Conservation (phyloP, 2,888 invertebrate species). For the Hirtodrosophila duncani region DNA sequence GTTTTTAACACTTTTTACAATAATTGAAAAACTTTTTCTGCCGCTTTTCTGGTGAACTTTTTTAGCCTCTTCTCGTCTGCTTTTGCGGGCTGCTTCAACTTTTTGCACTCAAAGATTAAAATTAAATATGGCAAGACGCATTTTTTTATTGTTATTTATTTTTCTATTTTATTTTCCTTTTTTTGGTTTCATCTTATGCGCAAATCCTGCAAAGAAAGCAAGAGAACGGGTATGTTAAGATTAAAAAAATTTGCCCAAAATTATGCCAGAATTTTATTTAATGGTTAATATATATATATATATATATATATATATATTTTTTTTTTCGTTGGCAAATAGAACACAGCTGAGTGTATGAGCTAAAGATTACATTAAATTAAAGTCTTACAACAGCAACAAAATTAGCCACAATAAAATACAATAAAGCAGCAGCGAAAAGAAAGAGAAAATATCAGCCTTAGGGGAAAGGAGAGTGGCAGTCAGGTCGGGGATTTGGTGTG, state of each 20-base stretch:
- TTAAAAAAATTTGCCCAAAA: conserved; percentile 15
- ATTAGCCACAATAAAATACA: conserved; percentile 51
- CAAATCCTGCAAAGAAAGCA: conserved; percentile 35
- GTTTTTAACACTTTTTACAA: conserved; percentile 65
- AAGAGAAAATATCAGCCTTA: conserved; percentile 12
- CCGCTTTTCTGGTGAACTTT: conserved; percentile 62
- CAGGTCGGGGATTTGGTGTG: neutral
- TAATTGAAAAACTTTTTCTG: conserved; percentile 65
- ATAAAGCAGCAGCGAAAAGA: conserved; percentile 39
- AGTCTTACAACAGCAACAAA: conserved; percentile 20
- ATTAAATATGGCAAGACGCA: conserved; percentile 46
- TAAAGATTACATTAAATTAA: conserved; percentile 53
- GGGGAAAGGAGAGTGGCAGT: neutral
- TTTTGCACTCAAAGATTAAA: conserved; percentile 36
- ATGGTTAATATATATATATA: too few species aligned
- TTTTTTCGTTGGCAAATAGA: too few species aligned
- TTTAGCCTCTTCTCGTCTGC: conserved; percentile 28
- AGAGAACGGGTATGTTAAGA: conserved; percentile 5
- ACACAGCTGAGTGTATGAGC: too few species aligned
- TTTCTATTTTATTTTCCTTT: conserved; percentile 1
- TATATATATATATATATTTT: too few species aligned
- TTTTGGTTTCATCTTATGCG: conserved; percentile 20
- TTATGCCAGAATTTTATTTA: conserved; percentile 2
- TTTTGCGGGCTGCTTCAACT: conserved; percentile 40
- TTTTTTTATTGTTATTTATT: conserved; percentile 3